phyloP scores from a whole-genome alignment of 2,113 vertebrate genomes.

The Saimiri boliviensis region DNA sequence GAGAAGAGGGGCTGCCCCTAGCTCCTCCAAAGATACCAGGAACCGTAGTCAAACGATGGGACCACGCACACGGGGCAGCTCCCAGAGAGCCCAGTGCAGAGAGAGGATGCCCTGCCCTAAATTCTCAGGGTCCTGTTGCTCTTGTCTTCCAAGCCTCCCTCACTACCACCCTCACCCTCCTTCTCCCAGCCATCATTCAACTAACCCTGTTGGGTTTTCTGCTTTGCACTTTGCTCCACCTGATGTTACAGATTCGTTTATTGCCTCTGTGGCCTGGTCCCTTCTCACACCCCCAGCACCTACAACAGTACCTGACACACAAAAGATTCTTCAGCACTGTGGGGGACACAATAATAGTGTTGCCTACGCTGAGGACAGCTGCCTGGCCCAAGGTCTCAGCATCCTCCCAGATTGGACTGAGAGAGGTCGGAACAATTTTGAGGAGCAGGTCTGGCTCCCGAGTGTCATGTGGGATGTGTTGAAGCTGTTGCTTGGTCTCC shows the following conservation, averaged over 20 bases:
- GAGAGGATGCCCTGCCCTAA: not conserved
- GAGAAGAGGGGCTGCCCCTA: not conserved
- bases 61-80: not conserved
- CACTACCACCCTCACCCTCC: not conserved
- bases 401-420: not conserved
- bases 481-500: not conserved
- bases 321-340: not conserved
- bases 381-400: not conserved
- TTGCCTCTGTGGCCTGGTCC: not conserved
- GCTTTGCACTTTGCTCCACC: not conserved
- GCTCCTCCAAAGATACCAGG: not conserved
- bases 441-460: not conserved
- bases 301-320: not conserved
- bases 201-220: not conserved
- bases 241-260: not conserved
- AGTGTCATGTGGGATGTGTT: accelerated
- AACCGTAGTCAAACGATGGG: not conserved
- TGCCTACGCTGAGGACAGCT: not conserved
- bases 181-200: not conserved
- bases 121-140: not conserved
- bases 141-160: not conserved
- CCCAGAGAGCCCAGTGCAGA: not conserved
- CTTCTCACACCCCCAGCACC: not conserved
- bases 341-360: accelerated
- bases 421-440: not conserved